phyloP scores from a whole-genome alignment of 2,113 vertebrate genomes.

The Cinclus cinclus region DNA sequence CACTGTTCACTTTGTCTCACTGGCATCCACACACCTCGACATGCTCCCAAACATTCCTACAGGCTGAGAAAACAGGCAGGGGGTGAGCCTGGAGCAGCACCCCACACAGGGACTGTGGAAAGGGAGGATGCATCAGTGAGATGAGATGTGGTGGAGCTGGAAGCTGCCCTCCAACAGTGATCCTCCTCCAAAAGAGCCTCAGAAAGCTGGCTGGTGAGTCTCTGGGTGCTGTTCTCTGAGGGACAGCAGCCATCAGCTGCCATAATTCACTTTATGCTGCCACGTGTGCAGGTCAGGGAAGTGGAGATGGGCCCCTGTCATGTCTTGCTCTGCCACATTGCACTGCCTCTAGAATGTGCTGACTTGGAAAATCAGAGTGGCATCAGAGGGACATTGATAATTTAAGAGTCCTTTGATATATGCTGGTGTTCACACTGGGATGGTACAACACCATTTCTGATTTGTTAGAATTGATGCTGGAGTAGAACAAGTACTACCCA shows the following conservation, averaged over 20 bases:
- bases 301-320: background rate
- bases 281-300: background rate
- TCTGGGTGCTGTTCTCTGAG: background rate
- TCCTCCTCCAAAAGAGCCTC: background rate
- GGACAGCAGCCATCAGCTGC: background rate
- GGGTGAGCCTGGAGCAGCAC: background rate
- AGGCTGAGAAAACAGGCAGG: fast-evolving
- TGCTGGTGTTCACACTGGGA: background rate
- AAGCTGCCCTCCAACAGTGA: background rate
- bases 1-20: background rate
- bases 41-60: background rate
- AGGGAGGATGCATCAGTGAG: fast-evolving
- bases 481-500: background rate
- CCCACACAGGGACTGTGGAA: fast-evolving
- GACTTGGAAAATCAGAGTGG: background rate
- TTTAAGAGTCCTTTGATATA: background rate
- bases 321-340: background rate
- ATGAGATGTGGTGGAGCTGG: background rate
- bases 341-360: background rate
- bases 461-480: background rate
- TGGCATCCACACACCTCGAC: background rate
- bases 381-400: background rate
- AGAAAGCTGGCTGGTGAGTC: background rate
- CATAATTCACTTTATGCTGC: background rate
- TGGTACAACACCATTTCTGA: background rate